Evolutionary conservation across 2,888 invertebrate genomes (phyloP).

Genomic region (Hylaea fasciaria): DNA sequence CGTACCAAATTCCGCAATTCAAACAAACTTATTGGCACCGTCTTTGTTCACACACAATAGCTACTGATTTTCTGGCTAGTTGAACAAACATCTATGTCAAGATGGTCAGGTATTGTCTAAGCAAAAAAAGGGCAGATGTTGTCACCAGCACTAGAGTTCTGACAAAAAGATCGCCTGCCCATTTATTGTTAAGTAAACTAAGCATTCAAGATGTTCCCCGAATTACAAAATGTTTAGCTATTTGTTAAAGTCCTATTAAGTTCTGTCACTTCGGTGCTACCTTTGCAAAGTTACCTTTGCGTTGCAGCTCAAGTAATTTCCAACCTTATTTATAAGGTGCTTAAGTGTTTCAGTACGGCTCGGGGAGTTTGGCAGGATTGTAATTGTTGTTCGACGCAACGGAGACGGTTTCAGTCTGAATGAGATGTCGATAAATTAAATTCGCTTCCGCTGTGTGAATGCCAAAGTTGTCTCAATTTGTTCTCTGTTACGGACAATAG

Average conservation of each 20-base stretch:
- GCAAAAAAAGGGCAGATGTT: conserved; percentile 80
- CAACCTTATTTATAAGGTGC: conserved; percentile 35
- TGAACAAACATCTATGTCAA: conserved; percentile 81
- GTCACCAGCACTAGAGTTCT: conserved; percentile 64
- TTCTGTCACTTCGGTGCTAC: conserved; percentile 74
- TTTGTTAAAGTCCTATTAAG: conserved; percentile 84
- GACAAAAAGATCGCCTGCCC: conserved; percentile 70
- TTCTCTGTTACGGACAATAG: conserved; percentile 68
- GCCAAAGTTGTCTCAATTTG: conserved; percentile 81
- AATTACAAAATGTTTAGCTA: conserved; percentile 83
- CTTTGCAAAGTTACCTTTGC: conserved; percentile 49
- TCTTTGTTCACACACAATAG: conserved; percentile 65
- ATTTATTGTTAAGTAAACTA: conserved; percentile 78
- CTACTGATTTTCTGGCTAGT: conserved; percentile 82
- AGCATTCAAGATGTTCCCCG: conserved; percentile 79
- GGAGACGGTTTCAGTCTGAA: conserved; percentile 72
- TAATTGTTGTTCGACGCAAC: conserved; percentile 79
- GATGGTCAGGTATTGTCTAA: conserved; percentile 62
- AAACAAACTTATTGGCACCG: conserved; percentile 70
- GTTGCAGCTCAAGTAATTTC: conserved; percentile 37
- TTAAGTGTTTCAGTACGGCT: conserved; percentile 43
- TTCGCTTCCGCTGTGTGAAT: conserved; percentile 81
- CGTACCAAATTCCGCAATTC: conserved; percentile 57
- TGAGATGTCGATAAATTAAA: conserved; percentile 83
- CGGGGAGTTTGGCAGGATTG: conserved; percentile 51